These are phyloP conservation scores for Monarcha castaneiventris DNA, from an alignment of 2,113 vertebrate species.

Conservation along the genomic window DNA sequence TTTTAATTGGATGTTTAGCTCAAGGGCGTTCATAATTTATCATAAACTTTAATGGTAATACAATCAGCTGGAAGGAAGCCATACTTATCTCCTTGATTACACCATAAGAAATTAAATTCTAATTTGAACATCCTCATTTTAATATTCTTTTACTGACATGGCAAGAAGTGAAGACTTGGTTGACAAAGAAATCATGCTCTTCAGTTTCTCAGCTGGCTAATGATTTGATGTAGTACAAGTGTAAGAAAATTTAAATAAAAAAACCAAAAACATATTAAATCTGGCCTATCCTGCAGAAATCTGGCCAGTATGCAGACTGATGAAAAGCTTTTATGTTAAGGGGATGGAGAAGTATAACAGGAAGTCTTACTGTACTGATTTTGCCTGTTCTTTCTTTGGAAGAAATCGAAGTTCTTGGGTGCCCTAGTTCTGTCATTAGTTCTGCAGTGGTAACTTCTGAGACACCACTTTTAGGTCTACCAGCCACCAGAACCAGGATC, in stretches of 20 bases:
- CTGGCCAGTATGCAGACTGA: neutral
- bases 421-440: neutral
- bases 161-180: neutral
- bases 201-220: neutral
- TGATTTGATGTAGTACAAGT: neutral
- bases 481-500: neutral
- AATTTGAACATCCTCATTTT: conserved; percentile 29
- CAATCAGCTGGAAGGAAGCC: conserved; percentile 65
- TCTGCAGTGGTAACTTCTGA: neutral
- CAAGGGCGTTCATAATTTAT: conserved; percentile 66
- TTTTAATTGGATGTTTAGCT: conserved; percentile 74
- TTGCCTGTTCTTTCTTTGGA: neutral
- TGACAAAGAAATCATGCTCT: neutral
- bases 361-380: neutral
- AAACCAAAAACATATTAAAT: neutral
- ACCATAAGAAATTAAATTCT: conserved; percentile 30
- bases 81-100: conserved; percentile 62
- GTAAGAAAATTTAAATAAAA: neutral
- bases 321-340: neutral
- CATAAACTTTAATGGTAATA: conserved; percentile 73
- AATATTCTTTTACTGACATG: neutral
- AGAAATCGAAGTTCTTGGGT: neutral
- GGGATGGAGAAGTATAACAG: neutral
- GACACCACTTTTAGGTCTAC: neutral
- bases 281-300: neutral